Base-by-base conservation (phyloP, 2,888 invertebrate genomes). In the Lasioglossum morio region DNA sequence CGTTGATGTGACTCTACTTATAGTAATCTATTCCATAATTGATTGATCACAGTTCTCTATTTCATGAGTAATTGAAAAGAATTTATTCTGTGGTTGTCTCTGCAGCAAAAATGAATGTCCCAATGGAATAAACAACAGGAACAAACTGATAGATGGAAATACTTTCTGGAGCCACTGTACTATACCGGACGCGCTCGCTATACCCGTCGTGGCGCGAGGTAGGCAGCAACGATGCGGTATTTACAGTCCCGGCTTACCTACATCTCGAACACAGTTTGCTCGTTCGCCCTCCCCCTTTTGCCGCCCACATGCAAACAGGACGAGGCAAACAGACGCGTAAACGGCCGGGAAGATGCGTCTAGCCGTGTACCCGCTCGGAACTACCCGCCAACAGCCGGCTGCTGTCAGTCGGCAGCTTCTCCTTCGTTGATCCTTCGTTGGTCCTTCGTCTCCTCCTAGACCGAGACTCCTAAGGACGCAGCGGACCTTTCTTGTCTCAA, bases 161-260 rank as follows among this genome's bases (percentile, higher is more conserved):
- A 53, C 53, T 53, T 53, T 53, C 53, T 53, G 53, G 3, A 53
- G 53, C 53, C 53, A 53, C 53, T 53, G 53, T 53, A 91, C 85
- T 82, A 85, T 86, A 75, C 81, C 81, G 85, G 85, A 88, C 86
- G 89, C 79, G 90, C 77, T 53, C 23, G 10, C 53, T 53, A 10
- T 53, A 53, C 23, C 23, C 87, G 89, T 89, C 89, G 89, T 63
- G 87, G 87, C 82, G 91, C 89, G 87, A 91, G 86, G 89, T 91
- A 91, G 91, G 84, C 91, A 91, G 87, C 90, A 81, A 85, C 87
- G 87, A 91, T 78, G 88, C 91, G 85, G 90, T 91, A 91, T 91
- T 91, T 91, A 91, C 91, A 88, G 86, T 90, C 87, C 83, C 75
- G 86, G 82, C 89, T 90, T 90, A 88, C 87, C 86, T 85, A 88